Conservation (phyloP, 2,888 invertebrate genomes). For the Willowsia nigromaculata region DNA sequence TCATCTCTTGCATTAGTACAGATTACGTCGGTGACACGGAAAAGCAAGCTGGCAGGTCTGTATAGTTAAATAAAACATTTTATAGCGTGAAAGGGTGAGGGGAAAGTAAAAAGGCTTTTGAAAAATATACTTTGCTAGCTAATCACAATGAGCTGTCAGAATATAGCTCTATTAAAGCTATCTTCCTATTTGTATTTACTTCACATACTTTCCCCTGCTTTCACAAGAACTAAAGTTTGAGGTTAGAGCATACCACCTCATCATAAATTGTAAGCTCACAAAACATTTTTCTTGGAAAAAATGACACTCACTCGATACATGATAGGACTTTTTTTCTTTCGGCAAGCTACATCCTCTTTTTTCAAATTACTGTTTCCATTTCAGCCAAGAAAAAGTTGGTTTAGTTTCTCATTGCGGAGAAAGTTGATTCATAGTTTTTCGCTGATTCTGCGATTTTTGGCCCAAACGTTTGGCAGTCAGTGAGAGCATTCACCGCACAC, state of each 20-base stretch:
- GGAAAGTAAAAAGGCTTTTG: neutral
- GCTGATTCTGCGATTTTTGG: slow-evolving; percentile 48
- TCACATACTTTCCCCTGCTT: neutral
- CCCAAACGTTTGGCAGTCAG: slow-evolving; percentile 26
- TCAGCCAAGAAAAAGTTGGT: slow-evolving; percentile 9
- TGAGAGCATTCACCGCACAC: no score
- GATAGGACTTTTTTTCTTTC: neutral
- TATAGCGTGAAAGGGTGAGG: neutral
- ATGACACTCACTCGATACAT: neutral
- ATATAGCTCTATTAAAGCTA: neutral
- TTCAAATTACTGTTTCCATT: slow-evolving; percentile 27
- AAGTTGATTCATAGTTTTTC: slow-evolving; percentile 43
- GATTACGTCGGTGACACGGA: neutral
- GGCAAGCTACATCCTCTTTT: slow-evolving; percentile 8
- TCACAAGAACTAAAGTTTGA: neutral
- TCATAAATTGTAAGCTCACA: neutral
- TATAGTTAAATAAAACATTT: neutral
- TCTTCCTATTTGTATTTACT: neutral
- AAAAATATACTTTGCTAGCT: neutral
- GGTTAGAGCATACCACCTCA: neutral
- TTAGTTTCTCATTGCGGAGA: neutral
- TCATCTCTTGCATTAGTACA: neutral
- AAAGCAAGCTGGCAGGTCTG: neutral
- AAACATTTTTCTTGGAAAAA: neutral
- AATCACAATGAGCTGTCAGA: neutral